Base-by-base conservation (phyloP, 2,888 invertebrate species). In the Pyrocoelia pectoralis region DNA sequence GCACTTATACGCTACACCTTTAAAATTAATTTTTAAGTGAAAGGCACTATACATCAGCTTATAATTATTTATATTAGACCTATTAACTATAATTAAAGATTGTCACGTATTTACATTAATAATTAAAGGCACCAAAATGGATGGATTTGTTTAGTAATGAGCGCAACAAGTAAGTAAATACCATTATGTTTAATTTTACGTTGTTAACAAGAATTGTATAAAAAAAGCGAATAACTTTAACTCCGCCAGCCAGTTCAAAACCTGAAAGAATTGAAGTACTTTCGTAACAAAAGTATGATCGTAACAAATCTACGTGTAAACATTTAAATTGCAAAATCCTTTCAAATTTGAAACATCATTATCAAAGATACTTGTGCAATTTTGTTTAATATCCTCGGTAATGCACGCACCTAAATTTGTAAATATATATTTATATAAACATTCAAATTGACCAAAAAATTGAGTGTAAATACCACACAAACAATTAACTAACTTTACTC, bases 71-170 rank as follows among this genome's bases (percentile, higher is more conserved):
- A 51, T 52, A 56, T 57, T 65, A 66, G 54, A 61, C 56, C 56
- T 66, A 60, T 62, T 13, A 56, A 63, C 52, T 58, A 54, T 13
- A 59, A 43, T 19, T 61, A 64, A 66, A 75, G 73, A 74, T 73
- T 77, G 73, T 75, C 74, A 73, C 73, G 70, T 77, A 76, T 75
- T 70, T 75, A 76, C 73, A 76, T 71, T 69, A 69, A 71, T 69
- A 68, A 68, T 70, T 69, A 78, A 80, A 80, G 80, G 80, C 80
- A 80, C 80, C 79, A 79, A 78, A 78, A 78, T 81, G 81, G 81
- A 81, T 79, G 81, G 81, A 81, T 79, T 80, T 77, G 77, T 78
- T 76, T 74, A 69, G 68, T 70, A 57, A 74, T 80, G 80, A 80
- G 80, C 79, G 78, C 76, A 76, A 72, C 75, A 73, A 65, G 55